A percentile compares a stretch with the other conserved stretches of the same genome.
These are phyloP conservation scores for Fregata magnificens DNA, from an alignment of 2,113 vertebrate species.

Conservation along the genomic window DNA sequence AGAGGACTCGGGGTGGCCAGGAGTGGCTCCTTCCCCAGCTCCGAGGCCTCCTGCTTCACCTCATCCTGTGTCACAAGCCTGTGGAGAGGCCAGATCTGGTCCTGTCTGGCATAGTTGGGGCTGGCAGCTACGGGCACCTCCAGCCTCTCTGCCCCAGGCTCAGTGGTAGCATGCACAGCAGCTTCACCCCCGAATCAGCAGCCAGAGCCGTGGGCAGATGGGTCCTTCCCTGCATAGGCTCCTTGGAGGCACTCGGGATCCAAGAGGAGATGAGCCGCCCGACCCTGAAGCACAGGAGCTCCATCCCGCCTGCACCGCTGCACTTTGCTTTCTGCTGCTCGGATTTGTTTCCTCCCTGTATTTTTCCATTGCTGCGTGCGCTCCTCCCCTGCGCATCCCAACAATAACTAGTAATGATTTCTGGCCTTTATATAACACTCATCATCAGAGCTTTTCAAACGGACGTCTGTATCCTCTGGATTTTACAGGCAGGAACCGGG, in stretches of 20 bases:
- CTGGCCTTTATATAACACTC: background rate
- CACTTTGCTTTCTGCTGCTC: background rate
- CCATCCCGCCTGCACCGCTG: rapidly evolving
- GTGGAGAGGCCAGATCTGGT: background rate
- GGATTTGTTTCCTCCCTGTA: background rate
- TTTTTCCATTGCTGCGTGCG: background rate
- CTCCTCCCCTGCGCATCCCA: background rate
- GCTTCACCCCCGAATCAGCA: background rate
- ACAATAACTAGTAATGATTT: background rate
- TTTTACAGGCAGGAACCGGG: background rate
- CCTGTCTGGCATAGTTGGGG: rapidly evolving
- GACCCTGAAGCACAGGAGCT: rapidly evolving
- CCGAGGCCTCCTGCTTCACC: background rate
- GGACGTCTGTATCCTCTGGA: background rate
- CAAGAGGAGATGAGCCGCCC: rapidly evolving
- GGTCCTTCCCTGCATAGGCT: background rate
- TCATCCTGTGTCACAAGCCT: background rate
- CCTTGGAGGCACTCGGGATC: background rate
- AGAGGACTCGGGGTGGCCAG: background rate
- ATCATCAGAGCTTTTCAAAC: background rate
- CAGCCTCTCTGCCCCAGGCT: background rate
- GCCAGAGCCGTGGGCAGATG: background rate
- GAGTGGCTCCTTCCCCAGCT: background rate
- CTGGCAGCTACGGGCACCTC: background rate
- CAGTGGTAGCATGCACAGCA: rapidly evolving